Evolutionary conservation across 2,113 vertebrate species (phyloP).

Genomic region (Panthera leo): DNA sequence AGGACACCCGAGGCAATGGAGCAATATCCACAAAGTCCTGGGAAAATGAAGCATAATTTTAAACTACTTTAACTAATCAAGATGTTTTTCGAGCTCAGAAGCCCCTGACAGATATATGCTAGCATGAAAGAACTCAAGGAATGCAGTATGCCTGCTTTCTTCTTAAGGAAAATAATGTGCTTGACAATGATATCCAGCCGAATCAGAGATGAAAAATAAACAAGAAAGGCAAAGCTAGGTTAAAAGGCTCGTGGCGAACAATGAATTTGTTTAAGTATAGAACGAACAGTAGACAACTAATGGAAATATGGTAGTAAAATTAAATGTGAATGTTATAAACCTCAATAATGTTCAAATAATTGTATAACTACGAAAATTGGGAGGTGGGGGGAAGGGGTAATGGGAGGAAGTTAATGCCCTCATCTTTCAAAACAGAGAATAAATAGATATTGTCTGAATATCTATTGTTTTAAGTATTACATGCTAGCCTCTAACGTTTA

Average conservation of each 20-base stretch:
- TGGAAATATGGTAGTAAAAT: background rate
- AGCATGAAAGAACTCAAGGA: background rate
- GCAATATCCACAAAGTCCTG: background rate
- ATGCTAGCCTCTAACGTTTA: background rate
- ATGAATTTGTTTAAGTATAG: conserved; percentile 6
- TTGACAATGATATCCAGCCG: background rate
- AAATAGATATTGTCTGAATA: background rate
- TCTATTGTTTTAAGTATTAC: background rate
- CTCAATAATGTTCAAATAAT: background rate
- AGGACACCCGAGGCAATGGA: background rate
- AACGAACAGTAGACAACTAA: background rate
- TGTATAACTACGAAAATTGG: background rate
- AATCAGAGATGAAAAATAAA: conserved; percentile 33
- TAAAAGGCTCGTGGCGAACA: background rate
- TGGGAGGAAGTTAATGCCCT: background rate
- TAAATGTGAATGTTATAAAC: background rate
- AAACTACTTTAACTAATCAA: conserved; percentile 12
- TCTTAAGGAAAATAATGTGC: background rate
- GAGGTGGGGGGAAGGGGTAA: fast-evolving
- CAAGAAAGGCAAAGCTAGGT: background rate
- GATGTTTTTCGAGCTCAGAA: background rate
- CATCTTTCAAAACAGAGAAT: background rate
- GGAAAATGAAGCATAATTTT: conserved; percentile 29
- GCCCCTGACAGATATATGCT: background rate
- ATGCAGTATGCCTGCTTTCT: background rate